phyloP scores from a whole-genome alignment of 2,113 vertebrate species.

The Polyodon spathula region DNA sequence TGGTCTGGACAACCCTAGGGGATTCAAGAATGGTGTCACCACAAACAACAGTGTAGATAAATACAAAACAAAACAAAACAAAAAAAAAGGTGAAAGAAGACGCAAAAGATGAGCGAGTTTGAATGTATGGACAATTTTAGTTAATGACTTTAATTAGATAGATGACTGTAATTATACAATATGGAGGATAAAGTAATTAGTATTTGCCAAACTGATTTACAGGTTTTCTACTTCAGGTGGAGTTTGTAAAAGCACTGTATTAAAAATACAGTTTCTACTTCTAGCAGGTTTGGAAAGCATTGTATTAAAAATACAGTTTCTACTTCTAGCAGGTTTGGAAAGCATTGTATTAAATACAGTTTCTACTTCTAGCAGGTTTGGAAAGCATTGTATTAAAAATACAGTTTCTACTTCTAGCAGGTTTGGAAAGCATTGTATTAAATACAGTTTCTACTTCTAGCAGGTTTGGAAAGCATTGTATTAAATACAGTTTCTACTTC shows the following conservation, averaged over 20 bases:
- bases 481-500: no score
- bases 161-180: conserved; percentile 29
- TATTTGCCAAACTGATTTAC: conserved; percentile 3
- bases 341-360: background rate
- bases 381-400: no score
- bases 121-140: background rate
- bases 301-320: conserved; percentile 2
- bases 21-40: background rate
- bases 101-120: background rate
- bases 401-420: no score
- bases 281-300: no score
- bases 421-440: no score
- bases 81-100: background rate
- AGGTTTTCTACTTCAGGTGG: no score
- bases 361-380: no score
- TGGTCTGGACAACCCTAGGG: background rate
- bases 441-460: background rate
- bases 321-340: conserved; percentile 4
- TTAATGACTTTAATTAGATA: conserved; percentile 29
- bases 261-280: no score
- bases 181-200: conserved; percentile 37
- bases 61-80: background rate
- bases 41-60: background rate
- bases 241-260: no score
- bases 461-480: no score